These are phyloP conservation scores for Aquatica leii DNA, from an alignment of 2,888 invertebrate species.

Conservation along the genomic window DNA sequence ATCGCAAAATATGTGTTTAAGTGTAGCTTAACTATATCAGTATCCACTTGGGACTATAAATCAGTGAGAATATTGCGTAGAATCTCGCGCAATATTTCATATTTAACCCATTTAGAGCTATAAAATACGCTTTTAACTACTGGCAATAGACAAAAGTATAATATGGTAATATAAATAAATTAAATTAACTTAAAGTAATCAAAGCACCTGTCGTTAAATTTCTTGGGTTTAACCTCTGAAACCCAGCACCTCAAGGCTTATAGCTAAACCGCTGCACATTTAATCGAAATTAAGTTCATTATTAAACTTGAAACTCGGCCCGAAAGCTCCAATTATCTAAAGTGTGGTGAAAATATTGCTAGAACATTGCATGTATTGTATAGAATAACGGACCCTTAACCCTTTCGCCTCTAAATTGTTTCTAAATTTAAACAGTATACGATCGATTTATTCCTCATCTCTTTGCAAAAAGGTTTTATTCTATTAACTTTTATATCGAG, in stretches of 20 bases:
- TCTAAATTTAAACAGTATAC: conserved; percentile 23
- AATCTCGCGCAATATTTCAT: too few species aligned
- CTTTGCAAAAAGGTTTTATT: conserved; percentile 3
- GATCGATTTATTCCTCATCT: background rate
- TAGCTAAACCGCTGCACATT: conserved; percentile 47
- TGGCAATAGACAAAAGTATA: too few species aligned
- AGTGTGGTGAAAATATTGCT: conserved; percentile 42
- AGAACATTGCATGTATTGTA: conserved; percentile 35
- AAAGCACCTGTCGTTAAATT: conserved; percentile 42
- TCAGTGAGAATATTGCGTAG: conserved; percentile 46
- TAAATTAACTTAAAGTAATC: conserved; percentile 6
- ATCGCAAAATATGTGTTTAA: conserved; percentile 40
- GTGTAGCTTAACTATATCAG: conserved; percentile 37
- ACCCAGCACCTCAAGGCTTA: conserved; percentile 46
- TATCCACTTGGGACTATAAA: conserved; percentile 42
- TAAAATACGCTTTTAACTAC: too few species aligned
- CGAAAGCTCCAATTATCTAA: conserved; percentile 44
- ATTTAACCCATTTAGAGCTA: too few species aligned
- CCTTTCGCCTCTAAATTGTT: conserved; percentile 30
- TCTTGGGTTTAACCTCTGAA: conserved; percentile 46
- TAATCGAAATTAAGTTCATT: conserved; percentile 51
- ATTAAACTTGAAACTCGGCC: conserved; percentile 45
- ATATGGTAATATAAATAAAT: conserved; percentile 1
- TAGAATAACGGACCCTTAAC: conserved; percentile 31
- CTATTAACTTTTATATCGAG: conserved; percentile 9